phyloP scores from a whole-genome alignment of 2,797 vertebrate species.

The Luscinia luscinia region DNA sequence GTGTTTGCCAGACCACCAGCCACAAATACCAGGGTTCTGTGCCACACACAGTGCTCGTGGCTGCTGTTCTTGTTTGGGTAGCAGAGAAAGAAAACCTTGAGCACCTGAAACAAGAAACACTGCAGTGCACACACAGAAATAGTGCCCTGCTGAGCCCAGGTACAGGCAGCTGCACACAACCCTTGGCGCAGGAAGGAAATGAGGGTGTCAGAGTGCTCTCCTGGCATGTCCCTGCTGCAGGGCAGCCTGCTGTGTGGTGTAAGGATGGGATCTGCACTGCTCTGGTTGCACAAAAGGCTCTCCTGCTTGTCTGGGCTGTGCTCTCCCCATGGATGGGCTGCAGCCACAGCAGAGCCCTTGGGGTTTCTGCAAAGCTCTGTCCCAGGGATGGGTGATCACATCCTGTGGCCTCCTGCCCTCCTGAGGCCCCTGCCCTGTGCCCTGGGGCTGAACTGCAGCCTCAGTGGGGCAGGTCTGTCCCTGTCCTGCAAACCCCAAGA shows the following conservation, averaged over 20 bases:
- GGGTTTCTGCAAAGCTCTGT: not conserved
- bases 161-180: not conserved
- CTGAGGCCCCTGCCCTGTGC: accelerated
- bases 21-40: not conserved
- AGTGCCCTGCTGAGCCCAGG: not conserved
- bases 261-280: no score
- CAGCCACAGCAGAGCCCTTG: not conserved
- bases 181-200: not conserved
- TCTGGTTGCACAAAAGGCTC: accelerated
- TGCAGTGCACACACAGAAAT: not conserved
- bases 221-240: not conserved
- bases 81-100: not conserved
- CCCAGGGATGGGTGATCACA: accelerated
- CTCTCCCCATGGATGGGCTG: not conserved
- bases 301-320: accelerated
- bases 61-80: not conserved
- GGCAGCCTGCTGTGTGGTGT: not conserved
- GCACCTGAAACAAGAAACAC: not conserved
- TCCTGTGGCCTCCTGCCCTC: not conserved
- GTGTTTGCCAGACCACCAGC: not conserved
- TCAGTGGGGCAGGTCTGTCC: not conserved
- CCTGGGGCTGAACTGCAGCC: not conserved
- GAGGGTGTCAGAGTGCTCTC: not conserved
- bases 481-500: not conserved
- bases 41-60: accelerated